phyloP scores from a whole-genome alignment of 1,140 invertebrate species.

The Ips typographus region DNA sequence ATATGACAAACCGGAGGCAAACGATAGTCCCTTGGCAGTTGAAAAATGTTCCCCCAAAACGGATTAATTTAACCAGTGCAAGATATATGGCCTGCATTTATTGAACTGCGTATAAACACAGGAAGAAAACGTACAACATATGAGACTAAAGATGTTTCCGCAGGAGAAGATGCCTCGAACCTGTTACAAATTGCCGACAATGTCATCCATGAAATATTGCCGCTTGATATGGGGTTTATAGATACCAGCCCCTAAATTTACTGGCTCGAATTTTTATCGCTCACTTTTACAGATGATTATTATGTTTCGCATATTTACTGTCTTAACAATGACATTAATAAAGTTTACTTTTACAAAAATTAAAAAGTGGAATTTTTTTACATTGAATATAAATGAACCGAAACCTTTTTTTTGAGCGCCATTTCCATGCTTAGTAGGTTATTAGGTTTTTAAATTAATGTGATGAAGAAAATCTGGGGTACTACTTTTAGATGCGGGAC shows the following conservation, averaged over 20 bases:
- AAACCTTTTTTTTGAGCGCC: too few relatives aligned
- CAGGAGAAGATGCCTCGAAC: conserved; percentile 35
- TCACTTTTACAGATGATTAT: conserved; percentile 4
- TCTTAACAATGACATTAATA: not conserved
- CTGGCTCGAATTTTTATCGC: conserved; percentile 26
- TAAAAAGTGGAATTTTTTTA: too few relatives aligned
- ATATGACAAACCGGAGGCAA: too few relatives aligned
- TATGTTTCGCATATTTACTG: not conserved
- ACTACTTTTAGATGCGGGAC: too few relatives aligned
- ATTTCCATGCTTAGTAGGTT: too few relatives aligned
- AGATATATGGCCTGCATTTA: conserved; percentile 34
- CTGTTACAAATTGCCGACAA: conserved; percentile 40
- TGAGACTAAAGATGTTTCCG: conserved; percentile 37
- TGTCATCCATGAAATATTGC: conserved; percentile 43
- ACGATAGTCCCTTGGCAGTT: not conserved
- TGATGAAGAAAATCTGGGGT: too few relatives aligned
- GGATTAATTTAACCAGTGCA: conserved; percentile 27
- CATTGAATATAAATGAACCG: too few relatives aligned
- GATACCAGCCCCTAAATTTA: conserved; percentile 33
- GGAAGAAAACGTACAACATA: conserved; percentile 34
- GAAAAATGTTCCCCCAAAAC: conserved; percentile 26
- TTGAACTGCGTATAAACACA: conserved; percentile 29
- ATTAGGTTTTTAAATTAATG: too few relatives aligned
- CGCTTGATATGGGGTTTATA: conserved; percentile 40
- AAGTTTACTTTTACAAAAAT: not conserved